Evolutionary conservation across 2,113 vertebrate species (phyloP), one percentile per base, ranked within the genome.

Genomic region (Ibidorhyncha struthersii): DNA sequence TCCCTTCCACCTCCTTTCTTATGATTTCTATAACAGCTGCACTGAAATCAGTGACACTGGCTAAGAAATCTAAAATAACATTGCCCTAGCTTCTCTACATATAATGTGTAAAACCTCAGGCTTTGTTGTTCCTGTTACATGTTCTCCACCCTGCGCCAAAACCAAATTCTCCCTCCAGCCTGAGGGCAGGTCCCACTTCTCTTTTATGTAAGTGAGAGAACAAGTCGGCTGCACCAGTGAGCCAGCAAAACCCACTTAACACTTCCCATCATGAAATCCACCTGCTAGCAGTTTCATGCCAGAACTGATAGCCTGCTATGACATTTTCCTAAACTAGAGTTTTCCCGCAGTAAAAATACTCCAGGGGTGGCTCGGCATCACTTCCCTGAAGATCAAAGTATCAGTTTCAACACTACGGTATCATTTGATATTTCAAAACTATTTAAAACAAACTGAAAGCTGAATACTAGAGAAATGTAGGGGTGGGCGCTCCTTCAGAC

Each of bases 231-330:
- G 77, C 62, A 72, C 30, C 65, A 88, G 62, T n/a, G 40, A 83
- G 79, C 32, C 58, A 92, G 82, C n/a, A 95, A 90, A 95, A 83
- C 47, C 53, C 87, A 72, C 84, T 84, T 76, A 89, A 79, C 82
- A 58, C 85, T 71, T 94, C 59, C 53, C 67, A 34, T 88, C 78
- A 85, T 2, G 0, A 81, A 43, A 91, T 41, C 79, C 67, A 87
- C 78, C 95, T 93, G 92, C 93, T 95, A 69, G 90, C 53, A 77
- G 56, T 86, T 95, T 82, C 86, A 62, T 87, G 79, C 85, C 67
- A 90, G 82, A 94, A 45, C 92, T 58, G 85, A 89, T 93, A 96
- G 82, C 71, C 74, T 90, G 71, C 85, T 88, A 53, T 65, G 82
- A 67, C 58, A 71, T 94, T 77, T 87, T 59, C 67, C 70, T 80